Conservation (phyloP, 1,140 invertebrate genomes). For the Scylla paramamosain region DNA sequence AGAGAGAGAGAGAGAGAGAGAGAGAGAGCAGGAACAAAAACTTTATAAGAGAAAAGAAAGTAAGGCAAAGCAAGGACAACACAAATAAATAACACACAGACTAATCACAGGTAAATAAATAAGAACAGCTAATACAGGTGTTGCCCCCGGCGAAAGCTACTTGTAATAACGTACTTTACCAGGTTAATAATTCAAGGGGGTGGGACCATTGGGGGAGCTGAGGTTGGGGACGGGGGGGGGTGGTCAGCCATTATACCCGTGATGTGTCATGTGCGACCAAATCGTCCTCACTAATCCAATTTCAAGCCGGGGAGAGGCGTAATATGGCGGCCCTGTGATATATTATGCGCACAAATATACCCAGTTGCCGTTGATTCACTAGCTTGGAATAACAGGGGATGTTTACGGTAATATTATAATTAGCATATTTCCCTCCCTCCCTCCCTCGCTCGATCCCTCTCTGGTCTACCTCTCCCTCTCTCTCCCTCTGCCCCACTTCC, state of each 20-base stretch:
- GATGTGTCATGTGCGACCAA: background rate
- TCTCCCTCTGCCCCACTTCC: background rate
- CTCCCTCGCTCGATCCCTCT: background rate
- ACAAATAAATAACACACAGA: background rate
- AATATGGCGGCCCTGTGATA: background rate
- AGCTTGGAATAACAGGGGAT: background rate
- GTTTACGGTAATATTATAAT: conserved; percentile 24
- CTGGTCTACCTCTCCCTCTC: background rate
- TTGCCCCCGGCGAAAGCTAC: background rate
- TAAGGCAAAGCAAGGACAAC: background rate
- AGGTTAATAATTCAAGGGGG: background rate
- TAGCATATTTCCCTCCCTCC: background rate
- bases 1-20: too few relatives aligned
- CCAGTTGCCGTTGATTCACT: conserved; percentile 20
- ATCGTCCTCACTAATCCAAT: conserved; percentile 14
- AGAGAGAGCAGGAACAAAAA: too few relatives aligned
- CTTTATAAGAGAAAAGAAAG: too few relatives aligned
- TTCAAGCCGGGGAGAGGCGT: background rate
- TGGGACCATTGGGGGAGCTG: background rate
- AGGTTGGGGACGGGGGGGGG: too few relatives aligned
- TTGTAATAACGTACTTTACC: background rate
- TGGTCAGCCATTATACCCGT: background rate
- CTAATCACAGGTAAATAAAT: conserved; percentile 4
- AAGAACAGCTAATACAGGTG: background rate
- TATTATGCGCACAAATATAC: conserved; percentile 2